Evolutionary conservation across 2,113 vertebrate species (phyloP).

Genomic region (Emydocephalus ijimae): DNA sequence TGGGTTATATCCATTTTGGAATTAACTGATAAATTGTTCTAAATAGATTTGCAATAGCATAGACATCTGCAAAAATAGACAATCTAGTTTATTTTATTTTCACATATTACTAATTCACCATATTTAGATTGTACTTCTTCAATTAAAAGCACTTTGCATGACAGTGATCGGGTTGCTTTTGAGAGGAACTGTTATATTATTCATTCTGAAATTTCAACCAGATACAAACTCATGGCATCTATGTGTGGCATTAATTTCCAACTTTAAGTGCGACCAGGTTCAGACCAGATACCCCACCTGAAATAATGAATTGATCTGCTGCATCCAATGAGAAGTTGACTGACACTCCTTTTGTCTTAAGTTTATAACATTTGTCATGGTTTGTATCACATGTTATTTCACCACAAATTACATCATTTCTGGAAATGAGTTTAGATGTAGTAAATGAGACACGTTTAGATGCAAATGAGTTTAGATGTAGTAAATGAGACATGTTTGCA

Average conservation of each 20-base stretch:
- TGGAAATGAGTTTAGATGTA: not conserved
- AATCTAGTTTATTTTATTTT: not conserved
- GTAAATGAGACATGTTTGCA: not conserved
- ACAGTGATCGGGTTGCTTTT: not conserved
- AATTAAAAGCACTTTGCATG: not conserved
- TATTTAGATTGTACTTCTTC: not conserved
- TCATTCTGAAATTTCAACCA: not conserved
- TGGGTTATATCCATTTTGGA: fast-evolving
- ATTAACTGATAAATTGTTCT: not conserved
- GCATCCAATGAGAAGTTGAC: not conserved
- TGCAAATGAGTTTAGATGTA: not conserved
- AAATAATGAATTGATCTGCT: too few species aligned
- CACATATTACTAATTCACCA: not conserved
- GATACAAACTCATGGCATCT: not conserved
- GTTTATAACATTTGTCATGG: not conserved
- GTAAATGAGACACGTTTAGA: not conserved
- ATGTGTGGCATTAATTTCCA: not conserved
- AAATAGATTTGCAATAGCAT: not conserved
- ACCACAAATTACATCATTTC: not conserved
- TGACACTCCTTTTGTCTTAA: not conserved
- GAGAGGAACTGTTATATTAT: not conserved
- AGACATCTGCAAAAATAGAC: not conserved
- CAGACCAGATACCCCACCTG: too few species aligned
- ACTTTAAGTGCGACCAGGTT: too few species aligned
- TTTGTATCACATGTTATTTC: not conserved